Conservation (phyloP, 1,140 invertebrate genomes). For the Halyomorpha halys region DNA sequence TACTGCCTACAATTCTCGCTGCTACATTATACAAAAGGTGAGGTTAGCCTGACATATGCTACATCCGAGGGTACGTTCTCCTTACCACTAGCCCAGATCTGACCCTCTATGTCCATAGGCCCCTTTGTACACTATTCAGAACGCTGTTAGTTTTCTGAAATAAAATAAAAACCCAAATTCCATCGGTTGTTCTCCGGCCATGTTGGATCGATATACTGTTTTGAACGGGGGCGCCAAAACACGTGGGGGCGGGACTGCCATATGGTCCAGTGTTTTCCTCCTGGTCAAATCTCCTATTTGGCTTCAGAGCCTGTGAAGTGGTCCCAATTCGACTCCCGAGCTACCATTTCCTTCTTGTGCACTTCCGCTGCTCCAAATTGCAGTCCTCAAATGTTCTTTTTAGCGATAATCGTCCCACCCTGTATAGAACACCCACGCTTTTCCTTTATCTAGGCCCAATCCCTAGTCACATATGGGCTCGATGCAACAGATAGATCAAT, state of each 20-base stretch:
- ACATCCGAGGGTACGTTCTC: background rate
- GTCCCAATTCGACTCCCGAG: background rate
- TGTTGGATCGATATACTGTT: slow-evolving; percentile 32
- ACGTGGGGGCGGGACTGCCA: slow-evolving; percentile 19
- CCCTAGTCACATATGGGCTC: too few relatives aligned
- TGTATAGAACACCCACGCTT: too few relatives aligned
- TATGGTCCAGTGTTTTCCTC: slow-evolving; percentile 6
- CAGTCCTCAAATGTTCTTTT: too few relatives aligned
- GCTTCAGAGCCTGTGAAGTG: background rate
- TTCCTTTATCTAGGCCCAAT: too few relatives aligned
- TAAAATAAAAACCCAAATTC: slow-evolving; percentile 2
- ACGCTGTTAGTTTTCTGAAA: too few relatives aligned
- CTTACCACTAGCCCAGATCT: background rate
- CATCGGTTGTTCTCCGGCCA: slow-evolving; percentile 24
- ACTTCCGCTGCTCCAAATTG: too few relatives aligned
- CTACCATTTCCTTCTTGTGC: too few relatives aligned
- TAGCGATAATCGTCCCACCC: too few relatives aligned
- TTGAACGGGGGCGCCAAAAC: background rate
- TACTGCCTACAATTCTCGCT: slow-evolving; percentile 46
- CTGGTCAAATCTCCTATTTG: too few relatives aligned
- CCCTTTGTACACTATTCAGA: too few relatives aligned
- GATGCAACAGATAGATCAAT: too few relatives aligned
- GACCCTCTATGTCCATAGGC: background rate
- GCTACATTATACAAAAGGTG: slow-evolving; percentile 52
- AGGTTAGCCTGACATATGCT: slow-evolving; percentile 21